Conservation (phyloP, 2,888 invertebrate genomes). For the Microplitis manilae region DNA sequence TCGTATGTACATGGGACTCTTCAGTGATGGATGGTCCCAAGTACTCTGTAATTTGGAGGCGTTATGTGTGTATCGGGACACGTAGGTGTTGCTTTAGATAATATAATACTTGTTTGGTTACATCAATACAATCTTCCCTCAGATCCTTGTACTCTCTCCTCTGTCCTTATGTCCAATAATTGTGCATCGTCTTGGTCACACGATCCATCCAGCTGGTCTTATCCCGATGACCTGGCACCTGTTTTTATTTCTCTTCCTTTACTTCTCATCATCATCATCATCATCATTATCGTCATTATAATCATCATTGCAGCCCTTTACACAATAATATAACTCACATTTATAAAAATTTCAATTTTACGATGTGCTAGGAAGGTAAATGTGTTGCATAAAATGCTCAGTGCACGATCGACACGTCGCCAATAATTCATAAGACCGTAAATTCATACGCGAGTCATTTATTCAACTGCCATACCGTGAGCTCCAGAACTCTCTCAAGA, state of each 20-base stretch:
- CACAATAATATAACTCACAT: background rate
- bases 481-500: background rate
- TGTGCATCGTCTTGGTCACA: background rate
- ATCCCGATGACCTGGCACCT: background rate
- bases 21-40: constrained; percentile 67
- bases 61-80: constrained; percentile 67
- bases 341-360: constrained; percentile 1
- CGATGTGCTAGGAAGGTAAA: constrained; percentile 10
- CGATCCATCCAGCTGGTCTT: background rate
- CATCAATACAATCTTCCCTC: background rate
- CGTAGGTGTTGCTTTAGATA: constrained; percentile 42
- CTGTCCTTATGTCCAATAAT: background rate
- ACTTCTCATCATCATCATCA: background rate
- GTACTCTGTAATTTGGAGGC: constrained; percentile 70
- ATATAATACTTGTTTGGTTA: constrained; percentile 1
- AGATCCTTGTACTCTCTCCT: background rate
- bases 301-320: background rate
- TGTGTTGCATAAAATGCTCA: constrained; percentile 20
- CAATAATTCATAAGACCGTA: constrained; percentile 38
- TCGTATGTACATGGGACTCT: constrained; percentile 22
- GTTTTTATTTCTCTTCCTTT: background rate
- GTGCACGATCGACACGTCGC: constrained; percentile 41
- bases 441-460: constrained; percentile 32
- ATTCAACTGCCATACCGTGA: background rate
- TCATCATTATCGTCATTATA: background rate